Evolutionary conservation across 2,113 vertebrate genomes (phyloP).

Genomic region (Pitta sordida): DNA sequence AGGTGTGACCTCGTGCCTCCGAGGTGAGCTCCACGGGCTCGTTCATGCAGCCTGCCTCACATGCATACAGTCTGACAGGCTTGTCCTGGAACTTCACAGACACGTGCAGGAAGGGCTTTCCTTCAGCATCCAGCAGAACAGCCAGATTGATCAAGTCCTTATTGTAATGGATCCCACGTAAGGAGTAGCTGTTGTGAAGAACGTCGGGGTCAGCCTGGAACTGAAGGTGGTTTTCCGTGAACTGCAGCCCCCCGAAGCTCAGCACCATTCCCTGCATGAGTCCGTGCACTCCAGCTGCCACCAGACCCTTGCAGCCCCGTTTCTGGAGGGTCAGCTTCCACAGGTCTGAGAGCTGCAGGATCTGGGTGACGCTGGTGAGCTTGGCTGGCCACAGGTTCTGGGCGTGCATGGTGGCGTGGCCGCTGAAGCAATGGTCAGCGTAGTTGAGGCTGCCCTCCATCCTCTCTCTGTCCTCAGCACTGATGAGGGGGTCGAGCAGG

Average conservation of each 20-base stretch:
- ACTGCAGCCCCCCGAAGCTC: constrained; percentile 96
- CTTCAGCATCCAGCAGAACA: constrained; percentile 83
- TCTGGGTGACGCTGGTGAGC: constrained; percentile 77
- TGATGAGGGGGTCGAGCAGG: constrained; percentile 77
- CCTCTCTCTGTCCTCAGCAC: constrained; percentile 76
- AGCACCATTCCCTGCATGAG: constrained; percentile 95
- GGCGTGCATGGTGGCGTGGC: constrained; percentile 95
- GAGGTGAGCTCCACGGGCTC: constrained; percentile 95
- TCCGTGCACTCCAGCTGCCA: constrained; percentile 86
- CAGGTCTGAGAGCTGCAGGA: constrained; percentile 90
- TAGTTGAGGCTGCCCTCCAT: constrained; percentile 90
- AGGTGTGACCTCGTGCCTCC: constrained; percentile 83
- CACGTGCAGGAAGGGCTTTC: constrained; percentile 90
- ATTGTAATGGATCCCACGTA: constrained; percentile 93
- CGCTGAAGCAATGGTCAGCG: constrained; percentile 96
- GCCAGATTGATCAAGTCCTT: constrained; percentile 89
- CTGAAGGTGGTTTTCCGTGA: constrained; percentile 97
- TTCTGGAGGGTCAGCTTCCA: constrained; percentile 96
- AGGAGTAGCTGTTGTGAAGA: constrained; percentile 93
- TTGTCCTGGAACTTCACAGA: constrained; percentile 88
- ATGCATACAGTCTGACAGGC: constrained; percentile 87
- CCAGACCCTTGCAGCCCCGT: constrained; percentile 88
- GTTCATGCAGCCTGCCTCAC: constrained; percentile 91
- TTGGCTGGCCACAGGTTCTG: constrained; percentile 91
- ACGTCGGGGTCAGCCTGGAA: constrained; percentile 94